Base-by-base conservation (phyloP, 2,888 invertebrate species). In the Nymphalis polychloros region DNA sequence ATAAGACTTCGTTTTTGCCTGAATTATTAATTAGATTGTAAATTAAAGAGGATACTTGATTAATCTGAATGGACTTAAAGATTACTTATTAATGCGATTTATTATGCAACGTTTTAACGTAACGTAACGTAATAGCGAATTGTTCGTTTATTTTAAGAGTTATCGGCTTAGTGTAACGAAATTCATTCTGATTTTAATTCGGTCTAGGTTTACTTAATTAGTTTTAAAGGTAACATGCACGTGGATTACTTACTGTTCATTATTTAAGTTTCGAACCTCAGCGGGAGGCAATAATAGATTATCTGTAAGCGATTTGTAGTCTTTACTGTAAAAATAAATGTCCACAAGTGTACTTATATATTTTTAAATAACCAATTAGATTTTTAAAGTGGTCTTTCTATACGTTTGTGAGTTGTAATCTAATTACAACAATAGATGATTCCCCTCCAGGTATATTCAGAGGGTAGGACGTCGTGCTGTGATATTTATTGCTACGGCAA, bases 351-450 rank as follows among this genome's bases (percentile, higher is more conserved):
- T 10, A 41, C 13, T 13, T 13, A 4, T 41, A 41, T 13, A 13
- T 41, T 41, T 49, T 70, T 71, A 71, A 80, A 69, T 80, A 79
- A 75, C 50, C 20, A 23, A 50, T 63, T 17, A 17, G 53, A 41
- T 41, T 19, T 27, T 57, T n/a, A 31, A 55, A n/a, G 6, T 35
- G 13, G 20, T 20, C 19, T 57, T 57, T 57, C 41, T 41, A 57
- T 57, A 41, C 13, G 59, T 68, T 60, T 69, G 63, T 69, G 84
- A 89, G 87, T 82, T 79, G 79, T 79, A 81, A 90, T 88, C 84
- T 84, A 88, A 90, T 90, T 89, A 89, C 80, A 75, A 79, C 87
- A 88, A 89, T 89, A 89, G 88, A 88, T 88, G 87, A 78, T 68
- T 72, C 77, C 85, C 84, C 87, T 82, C 75, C 81, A 85, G 79